Evolutionary conservation across 2,888 invertebrate species (phyloP).

Genomic region (Epirrhoe tristata): DNA sequence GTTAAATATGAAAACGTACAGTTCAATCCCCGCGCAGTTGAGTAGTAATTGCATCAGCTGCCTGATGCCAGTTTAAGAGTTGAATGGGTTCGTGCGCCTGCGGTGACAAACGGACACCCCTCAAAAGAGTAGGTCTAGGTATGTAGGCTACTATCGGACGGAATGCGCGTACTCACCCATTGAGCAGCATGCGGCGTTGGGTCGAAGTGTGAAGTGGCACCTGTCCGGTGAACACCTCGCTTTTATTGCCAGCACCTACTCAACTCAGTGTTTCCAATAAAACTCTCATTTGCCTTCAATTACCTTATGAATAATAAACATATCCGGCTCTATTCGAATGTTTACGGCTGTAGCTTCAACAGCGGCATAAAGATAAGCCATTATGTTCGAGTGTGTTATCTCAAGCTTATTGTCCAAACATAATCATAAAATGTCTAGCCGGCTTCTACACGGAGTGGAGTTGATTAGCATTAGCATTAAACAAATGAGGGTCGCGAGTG

Average conservation of each 20-base stretch:
- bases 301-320: neutral
- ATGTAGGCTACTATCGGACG: neutral
- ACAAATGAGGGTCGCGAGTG: conserved; percentile 20
- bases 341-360: neutral
- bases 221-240: neutral
- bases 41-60: neutral
- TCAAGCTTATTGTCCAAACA: neutral
- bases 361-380: neutral
- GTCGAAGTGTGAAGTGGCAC: neutral
- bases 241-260: neutral
- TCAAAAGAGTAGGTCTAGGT: no score
- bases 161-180: neutral
- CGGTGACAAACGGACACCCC: neutral
- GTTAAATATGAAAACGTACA: neutral
- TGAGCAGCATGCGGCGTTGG: neutral
- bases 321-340: neutral
- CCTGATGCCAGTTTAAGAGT: neutral
- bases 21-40: neutral
- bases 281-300: neutral
- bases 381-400: neutral
- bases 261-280: neutral
- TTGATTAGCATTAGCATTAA: conserved; percentile 21
- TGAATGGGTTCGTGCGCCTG: neutral
- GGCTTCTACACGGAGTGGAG: conserved; percentile 7
- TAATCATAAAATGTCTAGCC: neutral